Evolutionary conservation across 2,888 invertebrate genomes (phyloP).

Genomic region (Eueremaeus valkanovi): DNA sequence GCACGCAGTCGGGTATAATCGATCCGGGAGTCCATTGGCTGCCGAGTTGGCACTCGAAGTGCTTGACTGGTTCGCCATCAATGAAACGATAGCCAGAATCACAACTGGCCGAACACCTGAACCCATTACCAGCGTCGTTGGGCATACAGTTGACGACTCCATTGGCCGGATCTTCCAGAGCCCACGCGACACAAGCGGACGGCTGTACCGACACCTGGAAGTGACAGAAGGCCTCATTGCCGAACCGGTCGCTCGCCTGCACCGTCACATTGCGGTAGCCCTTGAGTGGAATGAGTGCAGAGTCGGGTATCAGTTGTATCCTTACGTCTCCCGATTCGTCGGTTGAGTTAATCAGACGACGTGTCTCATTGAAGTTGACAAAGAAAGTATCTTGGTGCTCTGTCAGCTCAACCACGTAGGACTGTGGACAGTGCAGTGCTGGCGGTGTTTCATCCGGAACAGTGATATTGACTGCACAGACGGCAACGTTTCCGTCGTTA

Average conservation of each 20-base stretch:
- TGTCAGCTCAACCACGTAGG: conserved; percentile 85
- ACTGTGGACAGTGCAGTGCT: conserved; percentile 82
- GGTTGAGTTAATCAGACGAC: conserved; percentile 74
- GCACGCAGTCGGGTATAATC: conserved; percentile 90
- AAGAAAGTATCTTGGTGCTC: conserved; percentile 84
- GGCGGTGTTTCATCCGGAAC: conserved; percentile 91
- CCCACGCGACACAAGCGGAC: conserved; percentile 91
- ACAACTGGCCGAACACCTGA: conserved; percentile 84
- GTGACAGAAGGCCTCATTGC: conserved; percentile 81
- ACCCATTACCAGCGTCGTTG: conserved; percentile 61
- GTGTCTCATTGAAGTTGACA: conserved; percentile 85
- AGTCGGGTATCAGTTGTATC: conserved; percentile 67
- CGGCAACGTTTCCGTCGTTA: conserved; percentile 94
- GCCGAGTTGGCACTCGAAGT: conserved; percentile 73
- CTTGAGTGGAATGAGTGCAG: conserved; percentile 67
- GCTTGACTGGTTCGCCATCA: conserved; percentile 80
- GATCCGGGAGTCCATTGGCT: conserved; percentile 80
- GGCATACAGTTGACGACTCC: conserved; percentile 81
- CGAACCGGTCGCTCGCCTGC: conserved; percentile 76
- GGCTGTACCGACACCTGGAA: conserved; percentile 92
- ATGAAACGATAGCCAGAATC: conserved; percentile 82
- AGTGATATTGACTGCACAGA: conserved; percentile 92
- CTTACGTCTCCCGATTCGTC: conserved; percentile 81
- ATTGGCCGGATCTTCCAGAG: conserved; percentile 79
- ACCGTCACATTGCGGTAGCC: conserved; percentile 65